These are phyloP conservation scores for Sitophilus oryzae DNA, from an alignment of 1,140 invertebrate genomes.

Conservation along the genomic window DNA sequence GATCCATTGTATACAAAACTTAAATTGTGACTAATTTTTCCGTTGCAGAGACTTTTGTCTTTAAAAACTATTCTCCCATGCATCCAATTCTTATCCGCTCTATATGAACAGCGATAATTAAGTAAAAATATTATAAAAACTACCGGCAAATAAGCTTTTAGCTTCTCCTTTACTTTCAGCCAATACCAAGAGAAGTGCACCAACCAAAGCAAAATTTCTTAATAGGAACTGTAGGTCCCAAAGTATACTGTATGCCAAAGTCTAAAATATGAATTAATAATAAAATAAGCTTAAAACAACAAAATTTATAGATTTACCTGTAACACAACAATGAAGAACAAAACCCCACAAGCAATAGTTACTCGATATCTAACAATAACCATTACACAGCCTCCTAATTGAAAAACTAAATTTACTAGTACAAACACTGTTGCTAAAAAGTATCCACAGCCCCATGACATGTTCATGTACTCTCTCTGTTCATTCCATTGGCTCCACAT, in stretches of 20 bases:
- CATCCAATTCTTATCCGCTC: too few relatives aligned
- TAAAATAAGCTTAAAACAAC: conserved; percentile 2
- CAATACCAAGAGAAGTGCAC: conserved; percentile 87
- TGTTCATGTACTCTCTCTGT: conserved; percentile 96
- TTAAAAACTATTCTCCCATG: too few relatives aligned
- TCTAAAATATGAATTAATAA: conserved; percentile 58
- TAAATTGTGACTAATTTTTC: too few relatives aligned
- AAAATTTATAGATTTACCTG: conserved; percentile 57
- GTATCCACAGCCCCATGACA: conserved; percentile 95
- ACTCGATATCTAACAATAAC: conserved; percentile 90
- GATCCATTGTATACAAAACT: too few relatives aligned
- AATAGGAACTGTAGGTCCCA: conserved; percentile 97
- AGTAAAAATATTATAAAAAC: not conserved
- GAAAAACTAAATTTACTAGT: conserved; percentile 89
- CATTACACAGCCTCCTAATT: conserved; percentile 93
- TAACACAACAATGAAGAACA: conserved; percentile 94
- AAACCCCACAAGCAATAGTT: conserved; percentile 86
- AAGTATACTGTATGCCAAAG: conserved; percentile 94
- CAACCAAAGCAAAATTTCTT: conserved; percentile 92
- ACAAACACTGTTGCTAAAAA: conserved; percentile 90
- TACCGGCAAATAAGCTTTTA: conserved; percentile 80
- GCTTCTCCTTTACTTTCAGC: conserved; percentile 92
- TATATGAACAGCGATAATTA: too few relatives aligned
- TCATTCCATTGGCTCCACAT: conserved; percentile 99
- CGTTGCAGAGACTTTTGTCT: too few relatives aligned